Percentiles rank a stretch among this genome's conserved stretches.
Evolutionary conservation across 1,140 invertebrate species (phyloP).

Genomic region (Pogonomyrmex barbatus): DNA sequence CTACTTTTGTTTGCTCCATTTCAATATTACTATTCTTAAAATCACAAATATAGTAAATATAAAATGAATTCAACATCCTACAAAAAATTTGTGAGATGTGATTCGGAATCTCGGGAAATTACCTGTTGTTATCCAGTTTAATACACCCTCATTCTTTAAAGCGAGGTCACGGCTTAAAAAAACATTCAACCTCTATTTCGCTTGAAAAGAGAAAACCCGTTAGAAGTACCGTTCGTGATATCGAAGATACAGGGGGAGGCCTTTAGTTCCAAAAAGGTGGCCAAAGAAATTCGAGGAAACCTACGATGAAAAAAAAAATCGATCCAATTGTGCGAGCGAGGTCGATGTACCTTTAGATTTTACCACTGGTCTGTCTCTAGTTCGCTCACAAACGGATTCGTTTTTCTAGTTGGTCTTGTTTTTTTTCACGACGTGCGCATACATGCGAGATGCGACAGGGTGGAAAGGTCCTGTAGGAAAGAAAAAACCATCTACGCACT

Average conservation of each 20-base stretch:
- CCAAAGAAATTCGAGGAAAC: slow-evolving; percentile 70
- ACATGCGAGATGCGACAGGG: slow-evolving; percentile 27
- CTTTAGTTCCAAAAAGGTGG: slow-evolving; percentile 57
- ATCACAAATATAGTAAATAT: not conserved
- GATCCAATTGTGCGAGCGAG: slow-evolving; percentile 53
- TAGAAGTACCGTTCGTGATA: slow-evolving; percentile 68
- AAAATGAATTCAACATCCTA: not conserved
- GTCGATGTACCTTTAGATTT: slow-evolving; percentile 55
- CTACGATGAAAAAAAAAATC: slow-evolving; percentile 57
- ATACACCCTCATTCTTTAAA: slow-evolving; percentile 20
- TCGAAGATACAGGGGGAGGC: slow-evolving; percentile 26
- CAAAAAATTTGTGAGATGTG: not conserved
- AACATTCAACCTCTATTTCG: slow-evolving; percentile 61
- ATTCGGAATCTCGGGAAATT: slow-evolving; percentile 6
- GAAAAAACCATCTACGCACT: slow-evolving; percentile 46
- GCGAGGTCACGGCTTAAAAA: slow-evolving; percentile 37
- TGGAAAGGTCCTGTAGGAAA: slow-evolving; percentile 44
- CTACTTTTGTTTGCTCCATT: not conserved
- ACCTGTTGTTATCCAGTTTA: slow-evolving; percentile 25
- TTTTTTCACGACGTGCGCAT: slow-evolving; percentile 35
- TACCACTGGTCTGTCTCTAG: slow-evolving; percentile 30
- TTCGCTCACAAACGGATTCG: slow-evolving; percentile 54
- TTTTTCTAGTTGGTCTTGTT: slow-evolving; percentile 53
- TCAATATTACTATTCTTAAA: not conserved
- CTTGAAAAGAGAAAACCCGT: slow-evolving; percentile 72